Evolutionary conservation across 2,888 invertebrate species (phyloP), one percentile per base, ranked within the genome.

Genomic region (Cyaniris semiargus): DNA sequence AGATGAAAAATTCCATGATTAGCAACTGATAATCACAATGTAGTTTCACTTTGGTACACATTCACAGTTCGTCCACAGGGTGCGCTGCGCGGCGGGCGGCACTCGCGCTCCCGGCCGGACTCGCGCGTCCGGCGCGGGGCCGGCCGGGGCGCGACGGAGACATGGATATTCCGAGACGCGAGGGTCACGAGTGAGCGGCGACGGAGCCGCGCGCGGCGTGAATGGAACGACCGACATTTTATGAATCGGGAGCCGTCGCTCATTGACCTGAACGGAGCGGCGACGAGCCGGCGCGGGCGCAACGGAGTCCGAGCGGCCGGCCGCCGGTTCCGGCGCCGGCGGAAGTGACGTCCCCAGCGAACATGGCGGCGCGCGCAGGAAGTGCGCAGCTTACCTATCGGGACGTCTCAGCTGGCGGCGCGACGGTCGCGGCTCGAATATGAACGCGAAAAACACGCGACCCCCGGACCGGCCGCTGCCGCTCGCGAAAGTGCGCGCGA

Each of bases 301-400:
- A 78, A 80, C 81, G 84, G 86, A 84, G 84, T 85, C 86, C 85
- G 87, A 86, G 86, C 89, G 89, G 90, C 89, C 90, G 90, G 89
- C 87, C 82, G 80, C 80, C 83, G 81, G 82, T 81, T 81, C 82
- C 82, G 83, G 80, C 80, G 88, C 86, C 87, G 88, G 86, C 90
- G 92, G 93, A 93, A 91, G 91, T 93, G 92, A 92, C 93, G 93
- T 89, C 87, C 88, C 88, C 86, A 85, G 89, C 88, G 92, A 93
- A 93, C 89, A 92, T 93, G 93, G 93, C 93, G 92, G 92, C 93
- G 91, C 88, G 89, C 90, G 93, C 93, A 93, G 93, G 93, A 93
- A 93, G 92, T 93, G 93, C 93, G 93, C 93, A 93, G 93, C 94
- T 93, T 92, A 93, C 93, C 93, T 91, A 92, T 87, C 90, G 90